Base-by-base conservation (phyloP, 1,140 invertebrate genomes). In the Drosophila virilis region DNA sequence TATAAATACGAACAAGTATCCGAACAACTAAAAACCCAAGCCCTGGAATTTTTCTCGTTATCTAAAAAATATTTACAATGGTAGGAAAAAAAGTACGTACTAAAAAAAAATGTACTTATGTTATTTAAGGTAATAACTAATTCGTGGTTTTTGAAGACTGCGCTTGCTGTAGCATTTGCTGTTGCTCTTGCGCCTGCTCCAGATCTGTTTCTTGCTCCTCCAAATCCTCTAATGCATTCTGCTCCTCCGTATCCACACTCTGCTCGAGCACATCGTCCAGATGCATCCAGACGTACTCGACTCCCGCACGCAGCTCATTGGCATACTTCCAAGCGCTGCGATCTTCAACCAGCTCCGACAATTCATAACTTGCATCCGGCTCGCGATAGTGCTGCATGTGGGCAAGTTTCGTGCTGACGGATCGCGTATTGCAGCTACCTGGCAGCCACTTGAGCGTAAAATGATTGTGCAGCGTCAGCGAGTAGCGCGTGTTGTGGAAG, bases 301-400 rank as follows among this genome's bases (percentile, higher is more conserved):
- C 83, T 0, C 66, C 69, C 1, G 73, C 13, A 0, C 69, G 66
- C 48, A 88, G 32, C 13, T 88, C 66, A 0, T n/a, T 7, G 8
- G 83, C 77, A 50, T 72, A 88, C 6, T 55, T 71, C 83, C 83
- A 88, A 6, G 37, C 48, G 7, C 59, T 80, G 46, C 83, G 83
- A 64, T 88, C 83, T 28, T 74, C 77, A 0, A 82, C 43, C 5
- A 89, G 28, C 3, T 88, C 77, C 12, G 42, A 13, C 0, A 17
- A 5, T 9, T 73, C 22, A 15, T 88, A 88, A 4, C 66, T 72
- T 0, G 0, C 5, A 8, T 83, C 77, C 9, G 84, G 83, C 32
- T 88, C 88, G 2, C 88, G 74, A 50, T 90, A 90, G 33, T 90
- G 88, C 9, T 90, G 88, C 88, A 90, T 76, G 0, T 90, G 88